Evolutionary conservation across 2,888 invertebrate species (phyloP), one percentile per base, ranked within the genome.

Genomic region (Stictocephala bisonia): DNA sequence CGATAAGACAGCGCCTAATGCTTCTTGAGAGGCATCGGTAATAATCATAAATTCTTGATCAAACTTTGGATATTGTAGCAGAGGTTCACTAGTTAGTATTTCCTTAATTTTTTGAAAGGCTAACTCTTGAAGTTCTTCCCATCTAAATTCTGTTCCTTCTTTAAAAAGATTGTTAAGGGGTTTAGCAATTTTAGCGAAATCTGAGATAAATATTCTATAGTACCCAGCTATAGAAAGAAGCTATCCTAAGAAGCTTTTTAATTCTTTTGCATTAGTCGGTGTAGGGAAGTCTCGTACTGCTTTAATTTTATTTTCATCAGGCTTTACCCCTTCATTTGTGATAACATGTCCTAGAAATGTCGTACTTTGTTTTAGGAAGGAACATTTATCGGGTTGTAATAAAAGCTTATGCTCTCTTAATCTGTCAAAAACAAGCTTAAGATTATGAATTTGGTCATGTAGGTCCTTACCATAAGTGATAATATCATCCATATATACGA

Each of bases 91-190:
- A 1, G 64, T 67, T 26, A 76, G 50, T 7, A 29, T 44, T 22
- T 56, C 11, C 40, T 75, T 77, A 15, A 77, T 51, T 26, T 48
- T 50, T n/a, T 71, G 31, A 56, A 77, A 77, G 6, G 77, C 72
- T 24, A 44, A 24, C 41, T 41, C 35, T 24, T 74, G 74, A 7
- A 27, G 50, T 18, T 51, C 35, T 11, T 35, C 31, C 75, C 75
- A 76, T 4, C n/a, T 18, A 20, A 60, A 60, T 40, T 24, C 18
- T 11, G 31, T 22, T 6, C 22, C 50, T 31, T 51, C 22, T n/a
- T 35, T 22, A 3, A 51, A 22, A n/a, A 72, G 35, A n/a, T 50
- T 35, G 15, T 27, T 68, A 35, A 73, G 29, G n/a, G 73, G 73
- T 56, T 69, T 70, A 29, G 73, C 70, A 20, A 22, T 60, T 18